A percentile compares a stretch with the other conserved stretches of the same genome.
phyloP scores from a whole-genome alignment of 2,113 vertebrate genomes.

The Lagenorhynchus albirostris region DNA sequence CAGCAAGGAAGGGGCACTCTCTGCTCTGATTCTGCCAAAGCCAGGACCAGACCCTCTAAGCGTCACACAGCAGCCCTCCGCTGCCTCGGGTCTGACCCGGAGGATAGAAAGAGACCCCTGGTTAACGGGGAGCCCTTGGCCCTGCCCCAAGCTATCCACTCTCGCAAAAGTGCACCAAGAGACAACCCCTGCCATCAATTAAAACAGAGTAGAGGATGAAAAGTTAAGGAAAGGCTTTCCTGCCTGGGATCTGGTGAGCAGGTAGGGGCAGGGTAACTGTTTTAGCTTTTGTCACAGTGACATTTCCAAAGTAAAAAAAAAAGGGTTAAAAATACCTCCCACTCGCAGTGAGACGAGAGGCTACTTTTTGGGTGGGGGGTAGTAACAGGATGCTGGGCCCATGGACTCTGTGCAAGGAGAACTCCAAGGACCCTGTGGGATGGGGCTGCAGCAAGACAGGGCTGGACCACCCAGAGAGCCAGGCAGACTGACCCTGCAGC shows the following conservation, averaged over 20 bases:
- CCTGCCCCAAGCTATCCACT: neutral
- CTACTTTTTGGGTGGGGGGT: neutral
- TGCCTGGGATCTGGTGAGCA: neutral
- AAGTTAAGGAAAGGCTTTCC: neutral
- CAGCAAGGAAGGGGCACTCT: neutral
- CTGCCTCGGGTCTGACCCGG: neutral
- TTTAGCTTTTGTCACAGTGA: slow-evolving; percentile 54
- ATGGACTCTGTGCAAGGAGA: neutral
- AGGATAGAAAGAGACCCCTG: neutral
- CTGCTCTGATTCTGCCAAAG: neutral
- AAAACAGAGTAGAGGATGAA: neutral
- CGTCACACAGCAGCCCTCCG: neutral
- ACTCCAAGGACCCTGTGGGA: neutral
- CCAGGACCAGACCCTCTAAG: neutral
- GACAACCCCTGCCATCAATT: neutral
- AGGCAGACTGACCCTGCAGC: neutral
- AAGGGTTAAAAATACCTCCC: slow-evolving; percentile 41
- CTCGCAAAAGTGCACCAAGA: neutral
- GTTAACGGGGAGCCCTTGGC: neutral
- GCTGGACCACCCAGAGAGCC: neutral
- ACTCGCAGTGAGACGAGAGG: neutral
- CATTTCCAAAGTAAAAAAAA: slow-evolving; percentile 59
- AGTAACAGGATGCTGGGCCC: neutral
- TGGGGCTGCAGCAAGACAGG: neutral
- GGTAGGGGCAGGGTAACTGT: neutral